Conservation (phyloP, 2,113 vertebrate species). For the Cephalopterus ornatus region DNA sequence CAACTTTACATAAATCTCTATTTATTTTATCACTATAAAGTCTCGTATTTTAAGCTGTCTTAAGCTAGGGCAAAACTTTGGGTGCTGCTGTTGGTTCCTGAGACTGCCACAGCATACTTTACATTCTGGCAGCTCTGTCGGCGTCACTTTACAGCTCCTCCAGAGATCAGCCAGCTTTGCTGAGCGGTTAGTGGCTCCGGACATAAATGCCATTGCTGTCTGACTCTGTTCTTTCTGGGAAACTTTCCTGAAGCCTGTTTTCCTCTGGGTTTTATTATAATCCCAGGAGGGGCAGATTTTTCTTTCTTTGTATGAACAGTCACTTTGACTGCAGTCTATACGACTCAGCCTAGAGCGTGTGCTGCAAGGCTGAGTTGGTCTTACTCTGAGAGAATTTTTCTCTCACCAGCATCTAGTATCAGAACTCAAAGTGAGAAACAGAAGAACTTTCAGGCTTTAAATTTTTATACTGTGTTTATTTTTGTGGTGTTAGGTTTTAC, state of each 20-base stretch:
- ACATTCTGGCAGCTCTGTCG: slow-evolving; percentile 8
- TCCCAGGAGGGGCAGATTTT: not conserved
- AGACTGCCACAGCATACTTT: slow-evolving; percentile 23
- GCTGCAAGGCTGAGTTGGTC: not conserved
- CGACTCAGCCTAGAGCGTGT: not conserved
- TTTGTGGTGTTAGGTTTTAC: not conserved
- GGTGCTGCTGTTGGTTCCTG: not conserved
- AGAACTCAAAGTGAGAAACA: not conserved
- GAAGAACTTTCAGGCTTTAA: not conserved
- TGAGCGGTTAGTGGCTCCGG: not conserved
- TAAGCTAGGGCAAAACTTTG: not conserved
- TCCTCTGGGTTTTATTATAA: slow-evolving; percentile 1
- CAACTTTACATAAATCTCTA: not conserved
- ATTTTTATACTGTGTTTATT: not conserved
- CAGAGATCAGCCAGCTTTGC: slow-evolving; percentile 25
- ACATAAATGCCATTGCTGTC: slow-evolving; percentile 34
- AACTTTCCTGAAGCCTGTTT: slow-evolving; percentile 3
- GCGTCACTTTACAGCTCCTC: not conserved
- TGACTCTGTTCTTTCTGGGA: slow-evolving; percentile 40
- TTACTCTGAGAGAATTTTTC: not conserved
- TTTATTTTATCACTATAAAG: not conserved
- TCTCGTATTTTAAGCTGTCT: not conserved
- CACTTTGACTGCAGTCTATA: not conserved
- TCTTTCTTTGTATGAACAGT: not conserved
- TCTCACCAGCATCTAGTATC: not conserved